Conservation (phyloP, 2,888 invertebrate species). For the Exephanes ischioxanthus region DNA sequence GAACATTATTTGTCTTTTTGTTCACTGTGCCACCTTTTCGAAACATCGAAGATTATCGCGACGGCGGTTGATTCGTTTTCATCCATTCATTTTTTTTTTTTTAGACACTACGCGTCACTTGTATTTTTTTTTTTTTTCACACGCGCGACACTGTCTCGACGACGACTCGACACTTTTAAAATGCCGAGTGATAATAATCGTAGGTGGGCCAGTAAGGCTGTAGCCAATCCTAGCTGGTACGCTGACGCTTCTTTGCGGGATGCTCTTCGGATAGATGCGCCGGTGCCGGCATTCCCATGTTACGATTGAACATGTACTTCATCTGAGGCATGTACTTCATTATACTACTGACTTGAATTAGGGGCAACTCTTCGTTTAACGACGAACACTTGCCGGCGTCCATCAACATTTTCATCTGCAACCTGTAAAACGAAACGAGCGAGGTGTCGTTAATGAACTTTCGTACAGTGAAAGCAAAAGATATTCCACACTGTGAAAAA, state of each 20-base stretch:
- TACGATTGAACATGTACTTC: slow-evolving; percentile 92
- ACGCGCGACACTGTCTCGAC: slow-evolving; percentile 60
- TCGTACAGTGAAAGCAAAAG: not conserved
- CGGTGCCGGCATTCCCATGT: slow-evolving; percentile 82
- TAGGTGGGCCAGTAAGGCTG: slow-evolving; percentile 85
- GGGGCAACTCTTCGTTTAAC: slow-evolving; percentile 90
- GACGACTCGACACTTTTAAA: slow-evolving; percentile 73
- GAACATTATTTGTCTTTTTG: slow-evolving; percentile 41
- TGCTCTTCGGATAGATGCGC: slow-evolving; percentile 83
- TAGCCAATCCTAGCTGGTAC: slow-evolving; percentile 88
- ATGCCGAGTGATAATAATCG: slow-evolving; percentile 84
- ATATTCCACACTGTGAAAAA: not conserved
- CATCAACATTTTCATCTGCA: slow-evolving; percentile 91
- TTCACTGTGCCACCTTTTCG: slow-evolving; percentile 52
- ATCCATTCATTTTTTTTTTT: not conserved
- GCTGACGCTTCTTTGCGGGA: slow-evolving; percentile 86
- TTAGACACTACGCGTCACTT: slow-evolving; percentile 38
- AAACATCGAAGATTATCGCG: slow-evolving; percentile 55
- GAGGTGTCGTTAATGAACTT: slow-evolving; percentile 76
- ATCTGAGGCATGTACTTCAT: slow-evolving; percentile 95
- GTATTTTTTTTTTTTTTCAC: slow-evolving; percentile 40
- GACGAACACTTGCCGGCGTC: slow-evolving; percentile 91
- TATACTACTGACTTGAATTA: slow-evolving; percentile 93
- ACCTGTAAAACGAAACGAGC: slow-evolving; percentile 86
- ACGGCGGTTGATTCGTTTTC: slow-evolving; percentile 21